These are phyloP conservation scores for Eutolmus rufibarbis DNA, from an alignment of 2,888 invertebrate species.

Conservation along the genomic window DNA sequence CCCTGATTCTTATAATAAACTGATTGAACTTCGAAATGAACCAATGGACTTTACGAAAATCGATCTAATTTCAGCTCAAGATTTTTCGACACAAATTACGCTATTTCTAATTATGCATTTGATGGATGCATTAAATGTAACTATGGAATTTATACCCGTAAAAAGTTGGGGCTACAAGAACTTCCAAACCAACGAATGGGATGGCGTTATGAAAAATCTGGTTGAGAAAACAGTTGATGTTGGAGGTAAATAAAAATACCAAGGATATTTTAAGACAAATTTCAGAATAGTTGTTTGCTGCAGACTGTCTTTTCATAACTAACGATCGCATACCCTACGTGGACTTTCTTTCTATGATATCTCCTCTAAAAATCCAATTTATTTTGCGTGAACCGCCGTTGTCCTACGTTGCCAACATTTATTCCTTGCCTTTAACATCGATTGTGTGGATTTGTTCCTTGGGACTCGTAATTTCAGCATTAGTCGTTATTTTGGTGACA, in stretches of 20 bases:
- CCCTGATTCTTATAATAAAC: conserved; percentile 60
- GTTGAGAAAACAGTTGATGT: background rate
- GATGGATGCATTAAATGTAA: conserved; percentile 67
- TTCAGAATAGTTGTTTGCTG: background rate
- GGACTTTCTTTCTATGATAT: conserved; percentile 68
- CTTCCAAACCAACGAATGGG: conserved; percentile 70
- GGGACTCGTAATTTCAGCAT: conserved; percentile 59
- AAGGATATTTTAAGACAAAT: background rate
- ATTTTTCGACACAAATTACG: conserved; percentile 72
- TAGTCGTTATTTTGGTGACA: conserved; percentile 12
- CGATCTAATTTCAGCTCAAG: conserved; percentile 53
- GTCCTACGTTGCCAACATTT: conserved; percentile 72
- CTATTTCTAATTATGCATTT: conserved; percentile 68
- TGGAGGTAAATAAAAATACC: background rate
- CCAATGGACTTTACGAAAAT: background rate
- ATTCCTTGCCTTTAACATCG: conserved; percentile 69
- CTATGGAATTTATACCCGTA: conserved; percentile 64
- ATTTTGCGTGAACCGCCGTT: conserved; percentile 73
- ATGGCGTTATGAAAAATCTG: conserved; percentile 57
- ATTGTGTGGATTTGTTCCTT: conserved; percentile 70
- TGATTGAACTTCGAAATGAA: conserved; percentile 52
- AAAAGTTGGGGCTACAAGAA: conserved; percentile 69
- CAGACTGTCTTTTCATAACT: conserved; percentile 60
- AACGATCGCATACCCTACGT: conserved; percentile 57
- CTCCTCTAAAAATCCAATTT: conserved; percentile 66